phyloP scores from a whole-genome alignment of 2,797 vertebrate genomes.

The Coregonus suidteri region DNA sequence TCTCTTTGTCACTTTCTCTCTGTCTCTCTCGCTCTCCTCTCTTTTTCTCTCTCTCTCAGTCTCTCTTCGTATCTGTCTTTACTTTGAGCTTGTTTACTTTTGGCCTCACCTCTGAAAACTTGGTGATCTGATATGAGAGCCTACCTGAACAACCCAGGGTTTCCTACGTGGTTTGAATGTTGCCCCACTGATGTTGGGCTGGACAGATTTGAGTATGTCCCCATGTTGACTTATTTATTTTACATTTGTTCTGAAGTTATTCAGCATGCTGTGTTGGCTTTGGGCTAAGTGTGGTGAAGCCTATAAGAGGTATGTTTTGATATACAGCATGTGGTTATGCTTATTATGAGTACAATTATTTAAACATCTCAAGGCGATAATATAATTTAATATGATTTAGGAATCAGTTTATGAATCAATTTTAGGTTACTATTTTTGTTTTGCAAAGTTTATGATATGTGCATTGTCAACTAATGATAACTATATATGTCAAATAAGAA shows the following conservation, averaged over 20 bases:
- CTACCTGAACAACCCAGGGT: not conserved
- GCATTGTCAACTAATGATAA: not conserved
- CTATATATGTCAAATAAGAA: not conserved
- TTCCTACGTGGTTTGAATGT: not conserved
- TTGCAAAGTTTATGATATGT: not conserved
- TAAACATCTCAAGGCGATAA: not conserved
- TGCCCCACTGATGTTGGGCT: not conserved
- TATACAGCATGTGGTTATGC: not conserved
- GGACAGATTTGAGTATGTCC: not conserved
- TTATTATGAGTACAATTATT: not conserved
- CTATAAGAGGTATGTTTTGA: not conserved
- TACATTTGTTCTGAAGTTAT: not conserved
- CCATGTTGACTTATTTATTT: not conserved
- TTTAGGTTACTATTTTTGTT: not conserved
- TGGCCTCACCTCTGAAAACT: not conserved
- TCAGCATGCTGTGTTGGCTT: not conserved
- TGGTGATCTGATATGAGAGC: not conserved
- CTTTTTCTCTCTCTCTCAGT: not conserved
- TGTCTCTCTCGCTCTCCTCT: constrained; percentile 21
- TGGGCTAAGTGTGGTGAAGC: not conserved
- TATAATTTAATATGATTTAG: not conserved
- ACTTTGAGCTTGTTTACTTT: not conserved
- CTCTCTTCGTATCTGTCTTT: not conserved
- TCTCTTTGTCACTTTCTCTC: not conserved
- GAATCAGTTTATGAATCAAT: not conserved